Conservation (phyloP, 2,888 invertebrate species). For the Miltochrista miniata region DNA sequence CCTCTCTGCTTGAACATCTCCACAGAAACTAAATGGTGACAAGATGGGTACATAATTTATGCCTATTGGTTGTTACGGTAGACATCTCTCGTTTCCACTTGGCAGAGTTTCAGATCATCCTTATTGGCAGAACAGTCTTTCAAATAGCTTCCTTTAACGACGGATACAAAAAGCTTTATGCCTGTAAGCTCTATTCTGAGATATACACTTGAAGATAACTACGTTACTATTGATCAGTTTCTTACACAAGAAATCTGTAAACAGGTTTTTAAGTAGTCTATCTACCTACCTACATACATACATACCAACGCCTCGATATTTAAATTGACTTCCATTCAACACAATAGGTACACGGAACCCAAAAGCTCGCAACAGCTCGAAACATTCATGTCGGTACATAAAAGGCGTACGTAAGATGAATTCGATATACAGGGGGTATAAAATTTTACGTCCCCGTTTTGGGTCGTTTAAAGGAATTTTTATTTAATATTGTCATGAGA, state of each 20-base stretch:
- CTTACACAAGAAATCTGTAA: neutral
- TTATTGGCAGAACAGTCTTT: no score
- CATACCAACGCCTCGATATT: neutral
- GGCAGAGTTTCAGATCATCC: no score
- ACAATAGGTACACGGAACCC: constrained; percentile 17
- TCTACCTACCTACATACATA: neutral
- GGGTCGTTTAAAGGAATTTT: constrained; percentile 35
- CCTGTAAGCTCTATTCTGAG: neutral
- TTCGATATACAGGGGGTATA: constrained; percentile 30
- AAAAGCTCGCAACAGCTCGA: neutral
- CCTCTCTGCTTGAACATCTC: no score
- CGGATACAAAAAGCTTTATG: neutral
- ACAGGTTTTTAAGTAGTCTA: neutral
- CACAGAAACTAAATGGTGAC: no score
- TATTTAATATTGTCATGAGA: constrained; percentile 47
- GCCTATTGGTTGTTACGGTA: no score
- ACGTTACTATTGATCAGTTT: neutral
- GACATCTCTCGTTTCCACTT: no score
- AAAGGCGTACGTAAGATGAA: constrained; percentile 11
- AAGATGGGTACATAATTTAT: no score
- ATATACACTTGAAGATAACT: neutral
- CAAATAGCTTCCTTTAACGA: no score
- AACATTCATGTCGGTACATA: constrained; percentile 8
- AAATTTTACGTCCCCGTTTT: constrained; percentile 44
- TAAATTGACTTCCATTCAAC: neutral